Evolutionary conservation across 2,888 invertebrate genomes (phyloP), one percentile per base, ranked within the genome.

Genomic region (Tubulanus polymorphus): DNA sequence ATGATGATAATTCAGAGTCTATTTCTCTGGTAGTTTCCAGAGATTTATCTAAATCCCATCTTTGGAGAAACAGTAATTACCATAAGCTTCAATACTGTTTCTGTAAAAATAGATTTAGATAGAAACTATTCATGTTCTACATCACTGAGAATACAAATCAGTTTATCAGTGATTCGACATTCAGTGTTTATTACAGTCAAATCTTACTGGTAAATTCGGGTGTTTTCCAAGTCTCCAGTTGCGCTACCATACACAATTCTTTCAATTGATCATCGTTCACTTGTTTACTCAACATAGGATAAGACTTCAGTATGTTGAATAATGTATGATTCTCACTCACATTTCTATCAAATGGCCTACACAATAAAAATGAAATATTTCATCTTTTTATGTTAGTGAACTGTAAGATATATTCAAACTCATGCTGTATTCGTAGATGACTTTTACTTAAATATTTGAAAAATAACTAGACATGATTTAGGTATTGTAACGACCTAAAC

Each of bases 271-370:
- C 61, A 37, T 63, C 62, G 2, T 69, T 65, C 12, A 72, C 57
- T 47, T 67, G 63, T 25, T 70, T 65, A 32, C 65, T 59, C 51
- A 76, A 68, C 56, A 64, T 67, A 10, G 67, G 57, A 61, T 75
- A 71, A 2, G 65, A 70, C 55, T 68, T 63, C 53, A 75, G 60
- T 28, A 72, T 69, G 47, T 67, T 67, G 57, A 63, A 75, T n/a
- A 76, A 68, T 54, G 66, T 67, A 37, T 76, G 72, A 62, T 72
- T 75, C 48, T 76, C 76, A 15, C 62, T 56, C n/a, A 73, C 67
- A 46, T 71, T 70, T 56, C 75, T 63, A 55, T 76, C 74, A 64
- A 74, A 75, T 37, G 76, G 74, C 37, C 76, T 75, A 66, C 37
- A 65, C 64, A 47, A 46, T 32, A 56, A 37, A 37, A 18, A 28